These are phyloP conservation scores for Rhipidura dahli DNA, from an alignment of 2,113 vertebrate species.

Conservation along the genomic window DNA sequence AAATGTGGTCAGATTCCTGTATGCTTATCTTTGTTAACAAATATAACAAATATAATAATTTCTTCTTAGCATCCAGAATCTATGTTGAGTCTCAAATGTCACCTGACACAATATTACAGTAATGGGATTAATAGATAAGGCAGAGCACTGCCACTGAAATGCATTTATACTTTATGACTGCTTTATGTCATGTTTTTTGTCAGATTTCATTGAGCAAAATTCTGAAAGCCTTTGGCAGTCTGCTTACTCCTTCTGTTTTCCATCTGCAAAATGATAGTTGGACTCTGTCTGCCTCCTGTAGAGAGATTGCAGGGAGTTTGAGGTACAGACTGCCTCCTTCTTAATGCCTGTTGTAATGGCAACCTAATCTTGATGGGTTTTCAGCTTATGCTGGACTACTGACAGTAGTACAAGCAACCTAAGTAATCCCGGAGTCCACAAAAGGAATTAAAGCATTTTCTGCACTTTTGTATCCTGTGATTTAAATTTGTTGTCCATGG, in stretches of 20 bases:
- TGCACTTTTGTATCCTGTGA: neutral
- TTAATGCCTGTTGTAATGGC: neutral
- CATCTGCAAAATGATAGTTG: constrained; percentile 31
- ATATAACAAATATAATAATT: neutral
- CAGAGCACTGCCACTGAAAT: neutral
- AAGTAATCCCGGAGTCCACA: neutral
- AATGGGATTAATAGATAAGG: neutral
- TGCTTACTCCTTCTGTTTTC: constrained; percentile 51
- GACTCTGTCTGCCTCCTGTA: neutral
- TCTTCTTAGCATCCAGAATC: neutral
- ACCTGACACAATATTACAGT: neutral
- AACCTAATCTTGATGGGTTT: neutral
- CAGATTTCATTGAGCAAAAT: constrained; percentile 27
- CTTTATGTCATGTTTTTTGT: constrained; percentile 42
- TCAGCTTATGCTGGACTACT: neutral
- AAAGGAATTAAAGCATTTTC: neutral
- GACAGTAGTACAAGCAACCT: neutral
- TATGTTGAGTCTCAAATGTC: neutral
- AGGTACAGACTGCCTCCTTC: neutral
- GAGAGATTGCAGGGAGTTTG: neutral
- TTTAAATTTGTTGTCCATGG: neutral
- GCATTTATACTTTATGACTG: neutral
- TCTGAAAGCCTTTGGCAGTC: constrained; percentile 51
- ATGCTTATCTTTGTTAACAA: neutral
- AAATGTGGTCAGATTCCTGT: neutral